Percentiles rank a stretch among this genome's conserved stretches.
Conservation (phyloP, 2,888 invertebrate species). For the Trachelus stipa region DNA sequence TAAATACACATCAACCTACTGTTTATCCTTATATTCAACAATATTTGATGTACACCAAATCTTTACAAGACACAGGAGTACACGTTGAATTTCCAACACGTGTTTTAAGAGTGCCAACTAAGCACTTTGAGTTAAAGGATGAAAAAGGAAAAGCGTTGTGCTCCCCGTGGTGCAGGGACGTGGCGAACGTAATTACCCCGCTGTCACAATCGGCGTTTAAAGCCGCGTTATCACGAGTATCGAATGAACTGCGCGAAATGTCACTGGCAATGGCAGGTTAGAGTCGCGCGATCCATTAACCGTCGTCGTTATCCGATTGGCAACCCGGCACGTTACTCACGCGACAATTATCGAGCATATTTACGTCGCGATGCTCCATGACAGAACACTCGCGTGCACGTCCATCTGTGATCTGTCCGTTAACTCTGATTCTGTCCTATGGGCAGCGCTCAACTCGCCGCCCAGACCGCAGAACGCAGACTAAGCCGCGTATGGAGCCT, state of each 20-base stretch:
- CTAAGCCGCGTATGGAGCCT: background rate
- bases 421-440: slow-evolving; percentile 32
- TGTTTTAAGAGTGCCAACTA: background rate
- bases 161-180: slow-evolving; percentile 5
- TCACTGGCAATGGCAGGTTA: background rate
- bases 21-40: background rate
- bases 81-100: background rate
- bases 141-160: background rate
- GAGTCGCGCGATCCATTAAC: slow-evolving; percentile 15
- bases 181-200: slow-evolving; percentile 7
- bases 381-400: slow-evolving; percentile 51
- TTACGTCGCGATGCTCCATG: slow-evolving; percentile 40
- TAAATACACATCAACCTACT: background rate
- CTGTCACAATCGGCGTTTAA: slow-evolving; percentile 5
- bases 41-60: background rate
- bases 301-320: slow-evolving; percentile 34
- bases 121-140: background rate
- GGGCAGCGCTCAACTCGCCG: slow-evolving; percentile 29
- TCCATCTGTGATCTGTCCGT: slow-evolving; percentile 49
- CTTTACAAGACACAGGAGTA: background rate
- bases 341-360: slow-evolving; percentile 32
- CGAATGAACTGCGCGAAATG: background rate
- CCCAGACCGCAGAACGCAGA: slow-evolving; percentile 37
- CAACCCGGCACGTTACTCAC: slow-evolving; percentile 31
- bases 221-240: background rate